A percentile compares a stretch with the other conserved stretches of the same genome.
phyloP scores from a whole-genome alignment of 1,140 invertebrate genomes.

The Eurosta solidaginis region DNA sequence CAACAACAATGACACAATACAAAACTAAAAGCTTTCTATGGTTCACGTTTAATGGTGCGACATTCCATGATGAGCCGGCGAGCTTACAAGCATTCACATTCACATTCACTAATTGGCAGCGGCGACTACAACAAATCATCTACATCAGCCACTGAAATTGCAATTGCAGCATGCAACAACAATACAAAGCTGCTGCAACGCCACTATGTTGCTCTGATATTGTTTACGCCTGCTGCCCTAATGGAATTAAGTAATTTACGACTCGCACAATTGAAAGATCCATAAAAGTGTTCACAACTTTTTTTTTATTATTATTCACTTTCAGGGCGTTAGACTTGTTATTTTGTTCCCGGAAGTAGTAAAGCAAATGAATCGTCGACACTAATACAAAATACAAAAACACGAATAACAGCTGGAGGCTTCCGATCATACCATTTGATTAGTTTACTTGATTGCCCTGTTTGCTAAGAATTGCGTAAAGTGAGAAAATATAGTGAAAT shows the following conservation, averaged over 20 bases:
- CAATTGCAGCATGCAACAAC: not conserved
- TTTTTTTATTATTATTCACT: constrained; percentile 14
- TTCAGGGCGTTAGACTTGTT: not conserved
- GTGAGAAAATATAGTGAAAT: no score
- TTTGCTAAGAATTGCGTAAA: not conserved
- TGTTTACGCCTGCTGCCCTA: constrained; percentile 5
- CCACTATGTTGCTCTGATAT: no score
- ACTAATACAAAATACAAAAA: not conserved
- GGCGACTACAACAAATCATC: not conserved
- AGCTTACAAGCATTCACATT: no score
- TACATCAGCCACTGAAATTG: not conserved
- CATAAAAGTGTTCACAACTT: not conserved
- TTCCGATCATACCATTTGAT: no score
- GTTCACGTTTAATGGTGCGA: no score
- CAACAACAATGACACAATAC: no score
- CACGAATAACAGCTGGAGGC: not conserved
- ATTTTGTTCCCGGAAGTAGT: not conserved
- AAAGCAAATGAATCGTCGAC: not conserved
- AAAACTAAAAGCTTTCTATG: no score
- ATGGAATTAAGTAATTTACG: constrained; percentile 16
- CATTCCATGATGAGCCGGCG: not conserved
- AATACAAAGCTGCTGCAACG: not conserved
- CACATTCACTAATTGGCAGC: not conserved
- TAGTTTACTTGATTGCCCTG: not conserved
- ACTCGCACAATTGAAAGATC: not conserved